These are phyloP conservation scores for Dolichotis patagonum DNA, from an alignment of 2,113 vertebrate species.

Conservation along the genomic window DNA sequence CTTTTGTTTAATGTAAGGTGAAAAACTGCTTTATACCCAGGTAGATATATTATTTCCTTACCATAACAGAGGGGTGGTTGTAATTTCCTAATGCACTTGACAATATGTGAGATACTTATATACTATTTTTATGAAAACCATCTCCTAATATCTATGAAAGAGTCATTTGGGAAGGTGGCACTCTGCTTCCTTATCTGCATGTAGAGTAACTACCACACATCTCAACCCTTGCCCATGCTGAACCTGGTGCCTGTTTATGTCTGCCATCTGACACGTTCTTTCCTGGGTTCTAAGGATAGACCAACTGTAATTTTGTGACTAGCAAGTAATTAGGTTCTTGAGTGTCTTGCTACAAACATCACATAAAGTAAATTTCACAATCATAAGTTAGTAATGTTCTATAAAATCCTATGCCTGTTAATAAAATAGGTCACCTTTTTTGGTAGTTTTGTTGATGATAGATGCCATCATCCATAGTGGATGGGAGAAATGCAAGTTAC, in stretches of 20 bases:
- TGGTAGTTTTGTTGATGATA: not conserved
- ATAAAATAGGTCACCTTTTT: not conserved
- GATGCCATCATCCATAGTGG: not conserved
- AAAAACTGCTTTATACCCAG: slow-evolving; percentile 31
- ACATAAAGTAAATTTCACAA: not conserved
- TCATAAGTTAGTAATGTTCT: not conserved
- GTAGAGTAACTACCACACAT: not conserved
- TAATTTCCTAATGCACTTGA: slow-evolving; percentile 52
- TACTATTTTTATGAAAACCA: slow-evolving; percentile 32
- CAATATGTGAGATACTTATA: slow-evolving; percentile 36
- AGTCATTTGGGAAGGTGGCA: not conserved
- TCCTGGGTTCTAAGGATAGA: not conserved
- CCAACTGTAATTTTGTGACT: not conserved
- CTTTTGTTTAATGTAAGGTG: not conserved
- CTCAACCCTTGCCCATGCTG: not conserved
- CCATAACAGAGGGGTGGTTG: not conserved
- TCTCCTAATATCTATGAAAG: slow-evolving; percentile 21
- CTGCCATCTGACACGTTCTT: not conserved
- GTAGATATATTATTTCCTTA: slow-evolving; percentile 29
- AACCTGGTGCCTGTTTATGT: not conserved
- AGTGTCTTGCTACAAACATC: not conserved
- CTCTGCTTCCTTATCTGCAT: not conserved
- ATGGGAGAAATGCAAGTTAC: not conserved
- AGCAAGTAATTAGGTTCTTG: not conserved
- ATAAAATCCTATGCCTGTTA: slow-evolving; percentile 18